Base-by-base conservation (phyloP, 2,888 invertebrate genomes). In the Suillia variegata region DNA sequence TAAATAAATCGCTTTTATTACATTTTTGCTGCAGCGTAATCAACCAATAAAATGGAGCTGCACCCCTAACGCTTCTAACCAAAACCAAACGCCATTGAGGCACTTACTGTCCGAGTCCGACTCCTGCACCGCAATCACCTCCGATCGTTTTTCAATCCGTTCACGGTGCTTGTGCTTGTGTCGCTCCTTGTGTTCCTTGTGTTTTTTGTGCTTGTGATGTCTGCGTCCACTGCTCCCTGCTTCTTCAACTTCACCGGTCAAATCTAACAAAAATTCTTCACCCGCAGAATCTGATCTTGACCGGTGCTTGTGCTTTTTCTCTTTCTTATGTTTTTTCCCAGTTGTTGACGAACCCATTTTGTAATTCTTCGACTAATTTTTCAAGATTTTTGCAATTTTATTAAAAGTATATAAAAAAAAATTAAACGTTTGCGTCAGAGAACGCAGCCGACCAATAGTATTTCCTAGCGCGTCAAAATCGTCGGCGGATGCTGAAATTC, bases 81-180 rank as follows among this genome's bases (percentile, higher is more conserved):
- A 13, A 15, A 51, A 34, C 34, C 22, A 18, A 6, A 49, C 13
- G 20, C 22, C 5, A 33, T 33, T 1, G 22, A n/a, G 56, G 51
- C 58, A 82, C 81, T 80, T 78, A 82, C 82, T 82, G 33, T 82
- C 82, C n/a, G 80, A 80, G 61, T 82, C 79, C 51, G 79, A 77
- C 53, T 79, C 80, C 59, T 80, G 75, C 17, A 78, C 58, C 0
- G 78, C 75, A 55, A 80, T 79, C 18, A 80, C 70, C 55, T 75
- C 74, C 18, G 67, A 68, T n/a, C 63, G 65, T 0, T 67, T 67
- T 22, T 76, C 75, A 0, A 61, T 67, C 49, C 5, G 65, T 31
- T 67, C 70, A 42, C 63, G 67, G 17, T 70, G 71, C 45, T 63
- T 71, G n/a, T 68, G 69, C 45, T 74, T 73, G 21, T 74, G 74